phyloP scores from a whole-genome alignment of 2,888 invertebrate genomes.

The Athetis lepigone region DNA sequence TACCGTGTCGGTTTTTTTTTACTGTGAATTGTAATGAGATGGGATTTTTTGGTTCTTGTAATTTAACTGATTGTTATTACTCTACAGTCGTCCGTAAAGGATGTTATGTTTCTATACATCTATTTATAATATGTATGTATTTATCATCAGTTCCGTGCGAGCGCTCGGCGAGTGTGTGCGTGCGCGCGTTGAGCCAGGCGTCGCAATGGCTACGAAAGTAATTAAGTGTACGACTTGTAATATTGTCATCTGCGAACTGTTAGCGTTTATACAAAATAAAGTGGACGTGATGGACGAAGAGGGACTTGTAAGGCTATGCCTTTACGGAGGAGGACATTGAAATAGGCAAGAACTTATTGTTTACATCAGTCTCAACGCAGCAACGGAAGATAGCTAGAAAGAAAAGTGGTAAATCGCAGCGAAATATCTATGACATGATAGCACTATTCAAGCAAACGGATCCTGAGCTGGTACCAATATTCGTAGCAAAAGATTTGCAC shows the following conservation, averaged over 20 bases:
- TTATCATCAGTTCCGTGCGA: no score
- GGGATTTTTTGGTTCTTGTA: no score
- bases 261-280: background rate
- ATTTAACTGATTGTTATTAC: no score
- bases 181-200: no score
- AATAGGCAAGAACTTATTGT: background rate
- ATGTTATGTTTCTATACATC: no score
- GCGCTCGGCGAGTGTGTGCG: no score
- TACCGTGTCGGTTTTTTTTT: background rate
- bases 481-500: background rate
- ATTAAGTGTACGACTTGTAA: conserved; percentile 6
- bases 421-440: background rate
- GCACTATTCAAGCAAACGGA: background rate
- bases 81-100: no score
- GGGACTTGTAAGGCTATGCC: no score
- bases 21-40: background rate
- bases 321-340: background rate
- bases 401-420: conserved; percentile 6
- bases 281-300: no score
- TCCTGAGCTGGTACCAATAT: background rate
- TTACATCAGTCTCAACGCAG: background rate
- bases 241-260: background rate
- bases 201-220: background rate
- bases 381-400: background rate
- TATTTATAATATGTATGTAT: no score